A percentile compares a stretch with the other conserved stretches of the same genome.
These are phyloP conservation scores for Machaerirhynchus nigripectus DNA, from an alignment of 2,113 vertebrate genomes.

Conservation along the genomic window DNA sequence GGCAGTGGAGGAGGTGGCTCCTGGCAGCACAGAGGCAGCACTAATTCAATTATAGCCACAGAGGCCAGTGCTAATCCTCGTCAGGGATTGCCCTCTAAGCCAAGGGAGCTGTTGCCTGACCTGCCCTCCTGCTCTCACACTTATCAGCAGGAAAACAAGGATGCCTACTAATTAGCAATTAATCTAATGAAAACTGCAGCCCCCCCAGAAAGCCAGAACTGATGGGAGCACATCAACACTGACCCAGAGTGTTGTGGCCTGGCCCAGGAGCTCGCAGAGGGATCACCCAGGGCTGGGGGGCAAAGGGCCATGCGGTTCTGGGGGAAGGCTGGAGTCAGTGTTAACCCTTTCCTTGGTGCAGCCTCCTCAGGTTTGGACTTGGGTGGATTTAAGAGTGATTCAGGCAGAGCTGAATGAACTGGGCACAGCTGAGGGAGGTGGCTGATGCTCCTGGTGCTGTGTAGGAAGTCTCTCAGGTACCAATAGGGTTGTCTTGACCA, in stretches of 20 bases:
- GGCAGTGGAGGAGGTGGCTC: neutral
- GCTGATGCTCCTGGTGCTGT: neutral
- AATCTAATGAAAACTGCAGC: neutral
- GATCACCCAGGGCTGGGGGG: neutral
- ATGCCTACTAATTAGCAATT: neutral
- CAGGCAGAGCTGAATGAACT: neutral
- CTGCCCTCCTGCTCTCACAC: neutral
- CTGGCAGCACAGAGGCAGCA: neutral
- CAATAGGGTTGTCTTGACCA: neutral
- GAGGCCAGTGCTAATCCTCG: neutral
- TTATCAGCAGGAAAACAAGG: neutral
- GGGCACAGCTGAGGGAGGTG: neutral
- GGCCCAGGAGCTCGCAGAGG: neutral
- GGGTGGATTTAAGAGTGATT: neutral
- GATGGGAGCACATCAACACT: neutral
- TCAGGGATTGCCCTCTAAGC: neutral
- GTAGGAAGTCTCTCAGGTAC: neutral
- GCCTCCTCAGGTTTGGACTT: neutral
- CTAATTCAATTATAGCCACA: conserved; percentile 14
- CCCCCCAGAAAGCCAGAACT: neutral
- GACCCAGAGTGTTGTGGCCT: neutral
- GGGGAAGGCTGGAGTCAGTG: neutral
- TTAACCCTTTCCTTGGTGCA: neutral
- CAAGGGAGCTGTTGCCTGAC: neutral
- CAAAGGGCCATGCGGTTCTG: neutral